Conservation (phyloP, 35 echinoderm and acorn worm genomes). For the Chiridota heheva region DNA sequence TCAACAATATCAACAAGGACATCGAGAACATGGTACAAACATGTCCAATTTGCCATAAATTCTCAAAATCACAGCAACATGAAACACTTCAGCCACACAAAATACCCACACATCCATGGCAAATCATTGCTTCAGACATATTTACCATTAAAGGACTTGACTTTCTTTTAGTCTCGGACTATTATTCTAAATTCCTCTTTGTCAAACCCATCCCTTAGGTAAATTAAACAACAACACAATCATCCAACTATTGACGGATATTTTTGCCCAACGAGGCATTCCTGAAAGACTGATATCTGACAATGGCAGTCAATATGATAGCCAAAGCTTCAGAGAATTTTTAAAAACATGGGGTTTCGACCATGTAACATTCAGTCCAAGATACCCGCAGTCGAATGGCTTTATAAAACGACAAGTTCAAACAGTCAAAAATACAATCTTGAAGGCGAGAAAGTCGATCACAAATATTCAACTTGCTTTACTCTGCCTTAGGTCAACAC, state of each 20-base stretch:
- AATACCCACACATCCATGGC: slow-evolving; percentile 44
- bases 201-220: slow-evolving; percentile 22
- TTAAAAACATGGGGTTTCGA: slow-evolving; percentile 33
- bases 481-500: slow-evolving; percentile 42
- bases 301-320: slow-evolving; percentile 24
- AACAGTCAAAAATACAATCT: slow-evolving; percentile 54
- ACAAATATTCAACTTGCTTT: slow-evolving; percentile 33
- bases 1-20: slow-evolving; percentile 33
- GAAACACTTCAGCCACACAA: slow-evolving; percentile 25
- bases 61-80: background rate
- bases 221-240: slow-evolving; percentile 23
- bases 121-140: slow-evolving; percentile 43
- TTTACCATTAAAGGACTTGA: slow-evolving; percentile 41
- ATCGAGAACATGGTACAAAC: slow-evolving; percentile 5
- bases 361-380: slow-evolving; percentile 33
- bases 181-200: slow-evolving; percentile 49
- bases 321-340: slow-evolving; percentile 29
- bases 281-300: slow-evolving; percentile 27
- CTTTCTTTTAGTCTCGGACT: slow-evolving; percentile 25
- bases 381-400: slow-evolving; percentile 66
- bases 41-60: slow-evolving; percentile 8
- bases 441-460: slow-evolving; percentile 14
- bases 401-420: slow-evolving; percentile 50
- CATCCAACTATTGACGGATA: slow-evolving; percentile 12
- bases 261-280: slow-evolving; percentile 50